These are phyloP conservation scores for Montipora capricornis DNA, from an alignment of 64 coral and sea anemone genomes.

Conservation along the genomic window DNA sequence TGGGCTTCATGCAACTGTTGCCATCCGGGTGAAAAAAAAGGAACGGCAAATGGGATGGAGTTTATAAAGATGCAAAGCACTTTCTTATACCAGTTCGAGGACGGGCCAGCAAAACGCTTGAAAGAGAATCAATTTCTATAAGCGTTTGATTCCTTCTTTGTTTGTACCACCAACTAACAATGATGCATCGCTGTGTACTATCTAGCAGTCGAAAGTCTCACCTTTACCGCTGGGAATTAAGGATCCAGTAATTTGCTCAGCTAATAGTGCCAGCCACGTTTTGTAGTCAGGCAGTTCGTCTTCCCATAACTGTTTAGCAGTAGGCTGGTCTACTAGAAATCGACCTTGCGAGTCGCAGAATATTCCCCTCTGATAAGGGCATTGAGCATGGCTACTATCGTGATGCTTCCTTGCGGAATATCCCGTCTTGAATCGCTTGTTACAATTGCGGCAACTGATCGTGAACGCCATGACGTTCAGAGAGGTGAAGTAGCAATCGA, in stretches of 20 bases:
- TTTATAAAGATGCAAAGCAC: too few species aligned
- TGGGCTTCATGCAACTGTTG: conserved; percentile 31
- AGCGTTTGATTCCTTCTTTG: not conserved
- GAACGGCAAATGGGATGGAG: not conserved
- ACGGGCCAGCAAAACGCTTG: not conserved
- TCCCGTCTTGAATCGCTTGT: conserved; percentile 3
- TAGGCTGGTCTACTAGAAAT: too few species aligned
- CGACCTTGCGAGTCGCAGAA: not conserved
- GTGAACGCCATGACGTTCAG: conserved; percentile 14
- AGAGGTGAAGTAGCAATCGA: not conserved
- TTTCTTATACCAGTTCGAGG: too few species aligned
- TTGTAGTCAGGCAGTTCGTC: not conserved
- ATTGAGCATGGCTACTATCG: not conserved
- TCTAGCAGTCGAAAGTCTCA: not conserved
- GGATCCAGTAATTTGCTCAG: conserved; percentile 15
- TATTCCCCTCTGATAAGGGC: not conserved
- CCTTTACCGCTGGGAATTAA: conserved; percentile 7
- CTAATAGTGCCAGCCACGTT: conserved; percentile 14
- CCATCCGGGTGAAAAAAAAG: conserved; percentile 21
- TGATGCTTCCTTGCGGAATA: conserved; percentile 5
- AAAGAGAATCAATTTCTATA: not conserved
- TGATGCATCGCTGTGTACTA: not conserved
- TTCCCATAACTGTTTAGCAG: not conserved
- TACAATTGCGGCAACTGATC: not conserved
- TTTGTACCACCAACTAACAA: not conserved